These are phyloP conservation scores for Crax fasciolata DNA, from an alignment of 2,797 vertebrate genomes.

Conservation along the genomic window DNA sequence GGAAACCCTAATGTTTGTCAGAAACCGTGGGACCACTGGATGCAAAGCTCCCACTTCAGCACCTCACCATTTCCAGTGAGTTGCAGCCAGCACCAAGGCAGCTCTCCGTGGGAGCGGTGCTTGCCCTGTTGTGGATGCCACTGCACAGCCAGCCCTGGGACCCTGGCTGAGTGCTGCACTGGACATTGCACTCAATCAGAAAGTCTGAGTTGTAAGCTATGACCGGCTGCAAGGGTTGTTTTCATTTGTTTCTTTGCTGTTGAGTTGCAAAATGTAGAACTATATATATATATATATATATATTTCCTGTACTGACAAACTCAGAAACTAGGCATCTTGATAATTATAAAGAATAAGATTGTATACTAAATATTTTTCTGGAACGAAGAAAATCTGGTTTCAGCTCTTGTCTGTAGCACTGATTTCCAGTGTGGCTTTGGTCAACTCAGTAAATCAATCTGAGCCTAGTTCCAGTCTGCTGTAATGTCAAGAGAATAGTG, in stretches of 20 bases:
- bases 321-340: not conserved
- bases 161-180: not conserved
- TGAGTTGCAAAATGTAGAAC: not conserved
- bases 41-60: not conserved
- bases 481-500: not conserved
- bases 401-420: not conserved
- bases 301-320: not conserved
- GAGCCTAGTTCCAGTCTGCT: constrained; percentile 2
- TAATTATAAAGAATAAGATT: not conserved
- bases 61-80: not conserved
- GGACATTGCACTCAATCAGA: not conserved
- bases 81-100: not conserved
- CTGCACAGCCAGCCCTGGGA: not conserved
- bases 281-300: too few species aligned
- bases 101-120: not conserved
- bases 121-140: not conserved
- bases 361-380: not conserved
- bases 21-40: not conserved
- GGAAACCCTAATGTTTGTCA: not conserved
- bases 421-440: not conserved
- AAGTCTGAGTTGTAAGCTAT: not conserved
- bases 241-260: not conserved
- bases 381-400: not conserved
- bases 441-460: constrained; percentile 1
- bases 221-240: not conserved